Conservation (phyloP, 2,888 invertebrate genomes). For the Tricholauxania praeusta region DNA sequence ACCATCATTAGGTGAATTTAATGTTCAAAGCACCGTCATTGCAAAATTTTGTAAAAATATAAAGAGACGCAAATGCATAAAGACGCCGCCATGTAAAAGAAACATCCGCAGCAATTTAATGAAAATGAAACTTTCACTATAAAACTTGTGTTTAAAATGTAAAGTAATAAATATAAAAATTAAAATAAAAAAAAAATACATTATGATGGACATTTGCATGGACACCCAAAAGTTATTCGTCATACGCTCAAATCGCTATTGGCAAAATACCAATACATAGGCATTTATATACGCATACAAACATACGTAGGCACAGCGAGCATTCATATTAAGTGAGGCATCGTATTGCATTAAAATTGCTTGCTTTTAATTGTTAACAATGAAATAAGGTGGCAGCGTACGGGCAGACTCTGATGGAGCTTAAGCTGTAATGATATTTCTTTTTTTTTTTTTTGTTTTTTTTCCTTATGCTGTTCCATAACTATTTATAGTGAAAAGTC, state of each 20-base stretch:
- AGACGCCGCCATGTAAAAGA: neutral
- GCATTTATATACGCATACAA: too few species aligned
- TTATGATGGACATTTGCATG: conserved; percentile 3
- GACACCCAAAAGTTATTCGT: conserved; percentile 4
- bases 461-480: too few species aligned
- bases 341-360: too few species aligned
- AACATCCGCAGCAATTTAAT: conserved; percentile 12
- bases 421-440: too few species aligned
- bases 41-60: conserved; percentile 3
- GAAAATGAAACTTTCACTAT: conserved; percentile 23
- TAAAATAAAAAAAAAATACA: neutral
- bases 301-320: too few species aligned
- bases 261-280: too few species aligned
- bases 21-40: neutral
- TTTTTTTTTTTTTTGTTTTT: too few species aligned
- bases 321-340: too few species aligned
- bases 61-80: neutral
- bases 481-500: too few species aligned
- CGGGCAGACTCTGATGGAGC: too few species aligned
- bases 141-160: neutral
- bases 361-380: too few species aligned
- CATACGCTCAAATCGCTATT: neutral
- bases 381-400: too few species aligned
- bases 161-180: neutral
- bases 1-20: conserved; percentile 4